Percentiles rank a stretch among this genome's conserved stretches.
Conservation (phyloP, 2,113 vertebrate genomes). For the Pionites leucogaster region DNA sequence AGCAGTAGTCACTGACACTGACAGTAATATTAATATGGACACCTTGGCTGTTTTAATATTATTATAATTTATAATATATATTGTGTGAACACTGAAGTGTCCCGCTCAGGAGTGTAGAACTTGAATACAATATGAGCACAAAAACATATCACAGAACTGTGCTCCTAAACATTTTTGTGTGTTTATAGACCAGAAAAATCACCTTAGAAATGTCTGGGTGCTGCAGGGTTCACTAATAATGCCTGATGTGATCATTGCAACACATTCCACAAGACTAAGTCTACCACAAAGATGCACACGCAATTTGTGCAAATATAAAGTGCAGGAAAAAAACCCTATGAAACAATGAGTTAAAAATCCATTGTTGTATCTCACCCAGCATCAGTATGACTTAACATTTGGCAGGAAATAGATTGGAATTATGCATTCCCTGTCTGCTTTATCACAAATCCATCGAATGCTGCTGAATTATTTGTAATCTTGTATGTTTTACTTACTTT, state of each 20-base stretch:
- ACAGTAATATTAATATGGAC: background rate
- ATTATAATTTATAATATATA: background rate
- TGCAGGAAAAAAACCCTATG: background rate
- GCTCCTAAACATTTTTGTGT: background rate
- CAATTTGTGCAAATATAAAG: background rate
- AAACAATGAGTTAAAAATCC: background rate
- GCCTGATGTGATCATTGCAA: background rate
- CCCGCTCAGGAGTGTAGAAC: rapidly evolving
- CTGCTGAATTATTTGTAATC: background rate
- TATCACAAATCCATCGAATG: background rate
- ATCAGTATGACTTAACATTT: background rate
- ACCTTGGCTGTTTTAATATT: background rate
- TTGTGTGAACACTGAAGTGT: background rate
- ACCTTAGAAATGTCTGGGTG: background rate
- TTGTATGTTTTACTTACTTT: background rate
- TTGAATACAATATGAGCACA: background rate
- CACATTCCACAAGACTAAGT: rapidly evolving
- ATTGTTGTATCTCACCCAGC: background rate
- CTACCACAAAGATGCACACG: background rate
- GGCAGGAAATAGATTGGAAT: conserved; percentile 14
- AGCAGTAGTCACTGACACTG: background rate
- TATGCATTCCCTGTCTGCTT: background rate
- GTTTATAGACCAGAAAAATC: background rate
- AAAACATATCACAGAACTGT: background rate
- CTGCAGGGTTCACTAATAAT: background rate